Base-by-base conservation (phyloP, 92 coral and sea anemone species). In the Desmophyllum pertusum region DNA sequence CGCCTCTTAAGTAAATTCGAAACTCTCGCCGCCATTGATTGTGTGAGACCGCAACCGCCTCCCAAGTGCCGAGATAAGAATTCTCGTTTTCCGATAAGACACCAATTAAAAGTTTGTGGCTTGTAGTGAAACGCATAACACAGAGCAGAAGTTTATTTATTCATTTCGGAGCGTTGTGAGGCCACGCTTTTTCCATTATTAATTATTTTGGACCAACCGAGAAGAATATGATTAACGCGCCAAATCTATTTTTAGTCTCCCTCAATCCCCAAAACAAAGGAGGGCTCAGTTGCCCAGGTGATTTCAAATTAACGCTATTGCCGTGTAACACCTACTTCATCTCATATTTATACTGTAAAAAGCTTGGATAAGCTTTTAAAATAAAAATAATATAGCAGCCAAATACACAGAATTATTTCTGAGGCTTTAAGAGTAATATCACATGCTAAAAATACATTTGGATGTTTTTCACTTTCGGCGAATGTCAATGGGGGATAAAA, bases 1-100 rank as follows among this genome's bases (percentile, higher is more conserved):
- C 84, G 84, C 84, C 84, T 66, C 67, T 5, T n/a, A 68, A 67
- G 25, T 80, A 48, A 80, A 80, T 71, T 82, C 46, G 70, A 82
- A 82, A 82, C 86, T 82, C 25, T 82, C 55, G 72, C 61, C 41
- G 21, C 79, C 23, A 51, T 50, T 81, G 65, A 59, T 71, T 72
- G 57, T 72, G 57, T n/a, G 25, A 30, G 72, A 82, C 86, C 86
- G 46, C 86, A 72, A 82, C 27, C 31, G 17, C 86, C 86, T 51
- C 79, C 59, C 42, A 82, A 55, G 75, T 10, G 23, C 27, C 9
- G 2, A 71, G 79, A 70, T 37, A 81, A 69, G 52, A 35, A 46
- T 57, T 81, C 57, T n/a, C 37, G 41, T n/a, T 53, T 35, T 52
- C 86, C 39, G 79, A 82, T 71, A 70, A 72, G 71, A 30, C 31